phyloP scores from a whole-genome alignment of 2,888 invertebrate genomes.

The Harpagoxenus sublaevis region DNA sequence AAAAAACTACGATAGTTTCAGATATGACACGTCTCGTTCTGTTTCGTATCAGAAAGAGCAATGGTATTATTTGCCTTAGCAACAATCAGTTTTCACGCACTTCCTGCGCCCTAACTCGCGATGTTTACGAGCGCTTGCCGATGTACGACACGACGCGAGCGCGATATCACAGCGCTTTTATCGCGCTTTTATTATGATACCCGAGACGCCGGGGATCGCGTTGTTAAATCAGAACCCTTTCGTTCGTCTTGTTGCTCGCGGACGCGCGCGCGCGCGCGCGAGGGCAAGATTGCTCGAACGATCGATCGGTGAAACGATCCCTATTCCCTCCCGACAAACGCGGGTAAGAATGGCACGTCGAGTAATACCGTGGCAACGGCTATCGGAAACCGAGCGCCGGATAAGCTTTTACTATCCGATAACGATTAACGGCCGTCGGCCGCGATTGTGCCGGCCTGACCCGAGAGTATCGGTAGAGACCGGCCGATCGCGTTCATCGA shows the following conservation, averaged over 20 bases:
- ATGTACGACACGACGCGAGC: conserved; percentile 43
- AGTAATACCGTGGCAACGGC: conserved; percentile 46
- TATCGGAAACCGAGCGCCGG: conserved; percentile 66
- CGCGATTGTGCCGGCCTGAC: conserved; percentile 45
- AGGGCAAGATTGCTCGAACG: conserved; percentile 35
- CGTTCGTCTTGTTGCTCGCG: conserved; percentile 34
- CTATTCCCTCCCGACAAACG: not conserved
- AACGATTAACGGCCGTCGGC: conserved; percentile 66
- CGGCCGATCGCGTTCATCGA: conserved; percentile 18
- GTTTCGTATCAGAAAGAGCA: not conserved
- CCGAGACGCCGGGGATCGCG: conserved; percentile 43
- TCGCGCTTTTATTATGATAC: conserved; percentile 55
- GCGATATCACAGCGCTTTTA: conserved; percentile 44
- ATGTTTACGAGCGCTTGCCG: conserved; percentile 40
- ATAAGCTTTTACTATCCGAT: conserved; percentile 72
- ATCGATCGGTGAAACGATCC: conserved; percentile 53
- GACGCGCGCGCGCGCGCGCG: conserved; percentile 14
- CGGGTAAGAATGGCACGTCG: conserved; percentile 44
- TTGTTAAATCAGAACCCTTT: conserved; percentile 48
- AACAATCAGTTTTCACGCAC: conserved; percentile 27
- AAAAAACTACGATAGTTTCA: not conserved
- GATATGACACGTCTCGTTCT: not conserved
- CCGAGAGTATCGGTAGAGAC: conserved; percentile 35
- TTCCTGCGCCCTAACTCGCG: conserved; percentile 21
- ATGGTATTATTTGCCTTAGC: conserved; percentile 4